A percentile compares a stretch with the other conserved stretches of the same genome.
Conservation (phyloP, 1,140 invertebrate genomes). For the Pollicipes pollicipes region DNA sequence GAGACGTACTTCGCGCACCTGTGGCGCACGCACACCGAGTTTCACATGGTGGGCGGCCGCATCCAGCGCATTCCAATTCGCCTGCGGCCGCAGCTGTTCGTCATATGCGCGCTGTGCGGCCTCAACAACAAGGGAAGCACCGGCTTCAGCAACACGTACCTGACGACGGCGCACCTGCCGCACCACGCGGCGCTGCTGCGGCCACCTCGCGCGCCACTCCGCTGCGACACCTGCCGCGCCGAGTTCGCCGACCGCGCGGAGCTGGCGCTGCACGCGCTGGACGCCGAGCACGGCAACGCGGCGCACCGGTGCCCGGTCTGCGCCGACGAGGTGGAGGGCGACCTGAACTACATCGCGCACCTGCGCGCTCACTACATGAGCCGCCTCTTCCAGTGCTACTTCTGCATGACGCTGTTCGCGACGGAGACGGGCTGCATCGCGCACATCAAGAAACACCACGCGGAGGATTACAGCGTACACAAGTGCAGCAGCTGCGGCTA, state of each 20-base stretch:
- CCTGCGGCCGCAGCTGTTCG: constrained; percentile 2
- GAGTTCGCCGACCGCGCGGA: not conserved
- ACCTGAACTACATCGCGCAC: not conserved
- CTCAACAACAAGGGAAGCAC: not conserved
- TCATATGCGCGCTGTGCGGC: not conserved
- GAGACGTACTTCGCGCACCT: not conserved
- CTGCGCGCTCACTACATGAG: not conserved
- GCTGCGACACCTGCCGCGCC: not conserved
- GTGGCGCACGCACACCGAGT: not conserved
- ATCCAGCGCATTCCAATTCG: not conserved
- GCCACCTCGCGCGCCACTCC: not conserved
- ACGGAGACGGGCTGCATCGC: not conserved
- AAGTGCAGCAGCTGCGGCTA: not conserved
- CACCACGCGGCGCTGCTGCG: not conserved
- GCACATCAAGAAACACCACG: not conserved
- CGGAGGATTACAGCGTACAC: not conserved
- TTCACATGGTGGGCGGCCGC: not conserved
- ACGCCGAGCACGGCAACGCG: not conserved
- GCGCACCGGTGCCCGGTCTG: not conserved
- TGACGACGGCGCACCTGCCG: not conserved
- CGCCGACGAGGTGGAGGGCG: not conserved
- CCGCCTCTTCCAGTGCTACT: not conserved
- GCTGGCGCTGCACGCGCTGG: not conserved
- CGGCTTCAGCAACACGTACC: not conserved
- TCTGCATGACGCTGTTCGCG: not conserved